Evolutionary conservation across 2,797 vertebrate species (phyloP).

Genomic region (Telmatherina bonti): DNA sequence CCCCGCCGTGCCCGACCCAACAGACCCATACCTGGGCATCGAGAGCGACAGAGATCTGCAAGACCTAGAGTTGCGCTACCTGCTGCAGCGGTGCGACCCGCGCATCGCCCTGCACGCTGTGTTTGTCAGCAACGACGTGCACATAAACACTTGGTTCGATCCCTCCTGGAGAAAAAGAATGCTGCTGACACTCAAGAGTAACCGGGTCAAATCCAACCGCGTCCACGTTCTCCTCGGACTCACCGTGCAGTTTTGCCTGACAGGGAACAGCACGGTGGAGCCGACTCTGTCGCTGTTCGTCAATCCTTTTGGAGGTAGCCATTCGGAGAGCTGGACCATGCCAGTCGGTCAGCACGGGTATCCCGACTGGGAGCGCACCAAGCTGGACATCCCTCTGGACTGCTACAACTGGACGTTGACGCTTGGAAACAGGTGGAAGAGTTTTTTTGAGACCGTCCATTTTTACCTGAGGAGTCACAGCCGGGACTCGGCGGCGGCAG

Average conservation of each 20-base stretch:
- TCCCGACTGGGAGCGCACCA: constrained; percentile 95
- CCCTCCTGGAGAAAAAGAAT: constrained; percentile 96
- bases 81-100: constrained; percentile 88
- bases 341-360: constrained; percentile 92
- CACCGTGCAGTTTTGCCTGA: constrained; percentile 92
- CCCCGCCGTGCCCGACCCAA: constrained; percentile 92
- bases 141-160: constrained; percentile 95
- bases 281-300: constrained; percentile 91
- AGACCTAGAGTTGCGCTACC: constrained; percentile 91
- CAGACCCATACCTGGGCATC: constrained; percentile 93
- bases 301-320: constrained; percentile 97
- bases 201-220: constrained; percentile 94
- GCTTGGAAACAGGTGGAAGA: constrained; percentile 97
- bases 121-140: constrained; percentile 97
- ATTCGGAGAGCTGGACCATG: constrained; percentile 99
- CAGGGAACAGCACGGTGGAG: constrained; percentile 94
- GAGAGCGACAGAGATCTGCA: constrained; percentile 93
- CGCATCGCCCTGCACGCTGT: constrained; percentile 90
- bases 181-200: constrained; percentile 97
- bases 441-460: constrained; percentile 97
- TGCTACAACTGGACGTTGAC: constrained; percentile 97
- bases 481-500: constrained; percentile 78
- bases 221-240: constrained; percentile 95
- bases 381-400: constrained; percentile 90
- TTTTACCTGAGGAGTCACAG: constrained; percentile 94